phyloP scores from a whole-genome alignment of 2,113 vertebrate species.

The Dipodomys merriami region DNA sequence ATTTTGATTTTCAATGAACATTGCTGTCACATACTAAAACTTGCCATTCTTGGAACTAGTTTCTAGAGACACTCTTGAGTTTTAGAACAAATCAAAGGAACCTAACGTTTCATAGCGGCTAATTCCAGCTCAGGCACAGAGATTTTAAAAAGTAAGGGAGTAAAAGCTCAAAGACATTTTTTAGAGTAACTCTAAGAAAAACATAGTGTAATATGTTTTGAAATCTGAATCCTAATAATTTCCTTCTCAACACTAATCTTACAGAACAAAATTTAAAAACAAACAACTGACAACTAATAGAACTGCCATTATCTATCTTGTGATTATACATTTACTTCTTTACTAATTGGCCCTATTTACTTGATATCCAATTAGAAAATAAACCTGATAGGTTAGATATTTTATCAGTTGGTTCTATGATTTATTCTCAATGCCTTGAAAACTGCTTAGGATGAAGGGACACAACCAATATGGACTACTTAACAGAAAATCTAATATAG shows the following conservation, averaged over 20 bases:
- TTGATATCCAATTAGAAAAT: not conserved
- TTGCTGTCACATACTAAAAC: not conserved
- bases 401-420: constrained; percentile 5
- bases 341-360: not conserved
- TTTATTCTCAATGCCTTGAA: not conserved
- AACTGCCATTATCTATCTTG: not conserved
- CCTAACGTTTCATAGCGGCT: constrained; percentile 4
- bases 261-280: constrained; percentile 18
- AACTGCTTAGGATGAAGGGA: constrained; percentile 7
- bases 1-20: constrained; percentile 34
- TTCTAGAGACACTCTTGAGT: constrained; percentile 45
- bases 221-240: not conserved
- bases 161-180: constrained; percentile 23
- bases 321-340: not conserved
- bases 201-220: not conserved
- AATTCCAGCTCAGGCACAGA: not conserved
- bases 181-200: not conserved
- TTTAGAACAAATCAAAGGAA: constrained; percentile 38
- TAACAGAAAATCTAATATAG: constrained; percentile 42
- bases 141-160: not conserved
- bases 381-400: not conserved
- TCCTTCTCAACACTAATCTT: constrained; percentile 20
- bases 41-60: constrained; percentile 2
- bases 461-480: constrained; percentile 15
- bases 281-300: not conserved